These are phyloP conservation scores for Andrena dorsata DNA, from an alignment of 2,888 invertebrate genomes.

Conservation along the genomic window DNA sequence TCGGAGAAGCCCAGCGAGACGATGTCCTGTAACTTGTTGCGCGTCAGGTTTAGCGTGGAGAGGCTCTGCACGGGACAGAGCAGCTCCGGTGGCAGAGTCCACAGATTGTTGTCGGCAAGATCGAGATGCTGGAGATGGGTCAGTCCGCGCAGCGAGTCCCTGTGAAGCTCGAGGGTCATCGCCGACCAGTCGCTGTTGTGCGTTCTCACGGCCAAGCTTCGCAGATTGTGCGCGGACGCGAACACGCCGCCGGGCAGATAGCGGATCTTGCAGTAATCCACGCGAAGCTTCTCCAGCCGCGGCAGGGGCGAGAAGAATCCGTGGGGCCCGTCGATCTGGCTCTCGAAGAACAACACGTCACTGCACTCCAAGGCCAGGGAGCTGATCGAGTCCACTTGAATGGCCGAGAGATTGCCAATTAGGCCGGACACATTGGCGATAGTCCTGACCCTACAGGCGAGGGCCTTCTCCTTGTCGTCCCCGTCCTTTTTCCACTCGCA, in stretches of 20 bases:
- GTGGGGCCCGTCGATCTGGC: conserved; percentile 85
- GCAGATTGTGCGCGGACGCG: conserved; percentile 88
- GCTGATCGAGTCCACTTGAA: conserved; percentile 89
- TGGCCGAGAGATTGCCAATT: conserved; percentile 89
- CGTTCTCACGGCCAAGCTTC: conserved; percentile 89
- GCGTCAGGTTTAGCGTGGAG: conserved; percentile 90
- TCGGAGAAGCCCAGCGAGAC: conserved; percentile 91
- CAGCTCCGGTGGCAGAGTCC: conserved; percentile 90
- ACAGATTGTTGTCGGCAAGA: conserved; percentile 91
- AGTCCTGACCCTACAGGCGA: conserved; percentile 90
- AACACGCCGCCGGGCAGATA: conserved; percentile 90
- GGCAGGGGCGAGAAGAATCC: conserved; percentile 88
- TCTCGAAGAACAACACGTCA: conserved; percentile 91
- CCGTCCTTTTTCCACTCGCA: conserved; percentile 89
- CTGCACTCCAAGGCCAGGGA: conserved; percentile 90
- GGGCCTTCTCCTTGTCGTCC: conserved; percentile 86
- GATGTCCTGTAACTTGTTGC: conserved; percentile 92
- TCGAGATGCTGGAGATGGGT: conserved; percentile 89
- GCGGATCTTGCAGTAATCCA: conserved; percentile 92
- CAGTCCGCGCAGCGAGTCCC: conserved; percentile 90
- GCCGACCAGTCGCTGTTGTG: conserved; percentile 93
- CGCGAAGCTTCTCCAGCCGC: conserved; percentile 88
- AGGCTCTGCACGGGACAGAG: conserved; percentile 91
- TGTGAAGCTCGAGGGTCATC: conserved; percentile 91
- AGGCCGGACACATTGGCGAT: conserved; percentile 90